Evolutionary conservation across 30 jellyfish, hydroid and myxozoan genomes (phyloP).

Genomic region (Sanderia malayensis): DNA sequence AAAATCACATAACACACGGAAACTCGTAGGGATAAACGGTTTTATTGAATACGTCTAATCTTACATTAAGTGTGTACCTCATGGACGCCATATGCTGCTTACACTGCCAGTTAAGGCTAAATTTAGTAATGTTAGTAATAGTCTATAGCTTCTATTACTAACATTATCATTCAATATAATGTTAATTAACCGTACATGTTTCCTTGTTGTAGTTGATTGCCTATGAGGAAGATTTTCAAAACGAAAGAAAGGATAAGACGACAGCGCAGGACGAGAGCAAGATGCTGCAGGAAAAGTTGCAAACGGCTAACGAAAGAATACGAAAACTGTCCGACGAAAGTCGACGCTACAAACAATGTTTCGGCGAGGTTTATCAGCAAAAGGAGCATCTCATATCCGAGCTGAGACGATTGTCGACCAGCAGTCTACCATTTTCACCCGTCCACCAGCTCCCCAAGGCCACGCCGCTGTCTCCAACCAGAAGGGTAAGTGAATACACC

Average conservation of each 20-base stretch:
- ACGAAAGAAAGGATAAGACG: conserved; percentile 60
- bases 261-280: conserved; percentile 5
- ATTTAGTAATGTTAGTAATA: too few relatives aligned
- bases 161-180: too few relatives aligned
- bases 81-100: too few relatives aligned
- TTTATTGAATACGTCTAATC: too few relatives aligned
- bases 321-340: conserved; percentile 26
- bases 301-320: conserved; percentile 25
- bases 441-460: conserved; percentile 41
- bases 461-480: too few relatives aligned
- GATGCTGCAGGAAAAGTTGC: conserved; percentile 14
- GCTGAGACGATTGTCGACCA: conserved; percentile 51
- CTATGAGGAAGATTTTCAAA: conserved; percentile 54
- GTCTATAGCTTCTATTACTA: too few relatives aligned
- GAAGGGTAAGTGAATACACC: too few relatives aligned
- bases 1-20: too few relatives aligned
- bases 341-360: conserved; percentile 20
- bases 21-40: too few relatives aligned
- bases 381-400: conserved; percentile 57
- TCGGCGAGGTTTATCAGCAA: conserved; percentile 42
- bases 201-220: conserved; percentile 46
- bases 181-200: too few relatives aligned
- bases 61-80: too few relatives aligned
- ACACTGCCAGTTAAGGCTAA: too few relatives aligned
- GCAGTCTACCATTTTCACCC: conserved; percentile 62